Evolutionary conservation across 2,797 vertebrate genomes (phyloP), one percentile per base, ranked within the genome.

Genomic region (Rhodeus uyekii): DNA sequence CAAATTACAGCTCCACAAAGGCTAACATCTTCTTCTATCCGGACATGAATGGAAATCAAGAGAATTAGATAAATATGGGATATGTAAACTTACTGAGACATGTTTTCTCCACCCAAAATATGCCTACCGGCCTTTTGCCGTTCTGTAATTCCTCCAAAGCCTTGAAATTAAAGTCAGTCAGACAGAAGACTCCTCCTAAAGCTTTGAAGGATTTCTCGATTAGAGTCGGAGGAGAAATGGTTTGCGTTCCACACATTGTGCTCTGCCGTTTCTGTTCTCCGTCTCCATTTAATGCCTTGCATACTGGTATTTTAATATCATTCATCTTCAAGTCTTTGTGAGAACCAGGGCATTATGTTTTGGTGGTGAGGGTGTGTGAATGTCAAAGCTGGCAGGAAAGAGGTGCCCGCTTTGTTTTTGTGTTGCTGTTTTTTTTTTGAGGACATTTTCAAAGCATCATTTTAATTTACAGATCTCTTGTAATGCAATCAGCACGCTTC

Each of bases 401-500:
- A 87, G 81, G 76, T 68, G 82, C 69, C 81, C 29, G 42, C 78
- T 80, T 81, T 63, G 22, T 78, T 80, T 61, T 34, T 86, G 0
- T n/a, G n/a, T n/a, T n/a, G n/a, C n/a, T 18, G 0, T 55, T 78
- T 81, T 68, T 34, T 83, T 84, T 55, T 84, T 76, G 13, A 78
- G 65, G 81, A 85, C 84, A 73, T 85, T 88, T 82, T 87, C 84
- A 83, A 87, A 84, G 85, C 85, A 87, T 92, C 89, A 92, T 77
- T 88, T 90, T 81, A 87, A 48, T 93, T 93, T 92, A 91, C 87
- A 91, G 87, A 82, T 86, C 87, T 90, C 90, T 91, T 90, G 90
- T 92, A 92, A 92, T 93, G 89, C 87, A 90, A 92, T 93, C 89
- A 93, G 90, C 89, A 91, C 87, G 63, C 90, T 91, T 95, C 92